phyloP scores from a whole-genome alignment of 2,113 vertebrate genomes.

The Pantherophis guttatus region DNA sequence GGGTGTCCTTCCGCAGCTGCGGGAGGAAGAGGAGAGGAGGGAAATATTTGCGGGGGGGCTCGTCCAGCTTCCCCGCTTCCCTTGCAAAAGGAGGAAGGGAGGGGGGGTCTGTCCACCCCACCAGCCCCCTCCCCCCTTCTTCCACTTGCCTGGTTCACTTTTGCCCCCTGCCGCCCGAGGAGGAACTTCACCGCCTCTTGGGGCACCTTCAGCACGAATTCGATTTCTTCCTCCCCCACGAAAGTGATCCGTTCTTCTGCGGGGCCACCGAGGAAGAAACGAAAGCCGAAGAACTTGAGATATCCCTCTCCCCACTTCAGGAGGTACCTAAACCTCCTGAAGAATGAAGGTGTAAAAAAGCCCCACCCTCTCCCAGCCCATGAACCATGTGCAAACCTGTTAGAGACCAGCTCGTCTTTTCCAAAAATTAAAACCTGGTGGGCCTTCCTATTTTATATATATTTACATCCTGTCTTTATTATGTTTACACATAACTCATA shows the following conservation, averaged over 20 bases:
- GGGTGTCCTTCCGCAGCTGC: constrained; percentile 79
- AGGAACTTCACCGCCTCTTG: constrained; percentile 54
- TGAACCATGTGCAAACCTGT: no score
- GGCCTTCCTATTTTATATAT: no score
- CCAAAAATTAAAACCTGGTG: no score
- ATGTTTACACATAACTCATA: no score
- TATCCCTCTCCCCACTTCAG: background rate
- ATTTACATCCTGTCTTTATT: no score
- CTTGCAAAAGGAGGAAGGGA: background rate
- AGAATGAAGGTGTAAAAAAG: background rate
- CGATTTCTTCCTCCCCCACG: constrained; percentile 61
- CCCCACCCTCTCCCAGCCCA: background rate
- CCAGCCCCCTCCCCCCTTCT: background rate
- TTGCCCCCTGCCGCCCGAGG: constrained; percentile 65
- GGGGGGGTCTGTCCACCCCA: background rate
- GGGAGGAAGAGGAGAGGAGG: rapidly evolving
- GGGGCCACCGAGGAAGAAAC: background rate
- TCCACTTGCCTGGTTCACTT: constrained; percentile 58
- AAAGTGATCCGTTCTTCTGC: constrained; percentile 54
- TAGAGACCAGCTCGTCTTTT: no score
- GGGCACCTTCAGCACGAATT: constrained; percentile 58
- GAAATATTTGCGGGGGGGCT: no score
- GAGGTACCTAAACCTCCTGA: no score
- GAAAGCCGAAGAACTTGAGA: background rate
- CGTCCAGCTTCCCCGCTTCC: background rate